Conservation (phyloP, 2,888 invertebrate genomes). For the Homarus gammarus region DNA sequence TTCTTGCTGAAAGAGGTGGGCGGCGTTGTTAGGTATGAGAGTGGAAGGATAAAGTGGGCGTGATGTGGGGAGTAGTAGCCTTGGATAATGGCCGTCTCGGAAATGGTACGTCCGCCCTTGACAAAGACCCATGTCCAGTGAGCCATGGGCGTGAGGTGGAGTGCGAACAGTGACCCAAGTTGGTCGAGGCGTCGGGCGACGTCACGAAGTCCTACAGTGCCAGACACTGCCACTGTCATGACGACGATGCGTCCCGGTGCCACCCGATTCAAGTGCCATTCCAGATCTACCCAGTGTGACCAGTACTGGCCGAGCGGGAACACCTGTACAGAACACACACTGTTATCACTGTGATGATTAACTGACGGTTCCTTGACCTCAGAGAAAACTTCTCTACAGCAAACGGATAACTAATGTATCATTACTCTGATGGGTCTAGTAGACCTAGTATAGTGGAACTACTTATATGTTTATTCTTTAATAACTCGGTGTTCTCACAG, state of each 20-base stretch:
- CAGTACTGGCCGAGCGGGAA: constrained; percentile 57
- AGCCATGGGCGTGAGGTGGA: constrained; percentile 15
- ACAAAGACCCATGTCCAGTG: constrained; percentile 69
- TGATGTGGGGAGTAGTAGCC: not conserved
- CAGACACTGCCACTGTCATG: constrained; percentile 28
- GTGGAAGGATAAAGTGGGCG: constrained; percentile 5
- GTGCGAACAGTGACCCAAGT: constrained; percentile 52
- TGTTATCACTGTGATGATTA: not conserved
- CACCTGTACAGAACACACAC: constrained; percentile 29
- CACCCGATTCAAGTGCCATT: constrained; percentile 51
- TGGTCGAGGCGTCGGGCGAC: not conserved
- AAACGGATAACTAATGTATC: not conserved
- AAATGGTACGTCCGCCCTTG: constrained; percentile 67
- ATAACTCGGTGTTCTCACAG: no score
- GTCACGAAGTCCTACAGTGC: constrained; percentile 30
- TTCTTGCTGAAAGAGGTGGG: not conserved
- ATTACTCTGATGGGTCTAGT: not conserved
- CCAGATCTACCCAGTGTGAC: constrained; percentile 54
- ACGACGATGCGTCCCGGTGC: constrained; percentile 51
- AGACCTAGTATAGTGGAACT: no score
- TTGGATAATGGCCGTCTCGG: constrained; percentile 47
- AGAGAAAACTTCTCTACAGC: not conserved
- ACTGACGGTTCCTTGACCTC: no score
- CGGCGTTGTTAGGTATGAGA: not conserved
- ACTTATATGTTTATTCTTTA: no score